A percentile compares a stretch with the other conserved stretches of the same genome.
Conservation (phyloP, 2,888 invertebrate genomes). For the Leucoma salicis region DNA sequence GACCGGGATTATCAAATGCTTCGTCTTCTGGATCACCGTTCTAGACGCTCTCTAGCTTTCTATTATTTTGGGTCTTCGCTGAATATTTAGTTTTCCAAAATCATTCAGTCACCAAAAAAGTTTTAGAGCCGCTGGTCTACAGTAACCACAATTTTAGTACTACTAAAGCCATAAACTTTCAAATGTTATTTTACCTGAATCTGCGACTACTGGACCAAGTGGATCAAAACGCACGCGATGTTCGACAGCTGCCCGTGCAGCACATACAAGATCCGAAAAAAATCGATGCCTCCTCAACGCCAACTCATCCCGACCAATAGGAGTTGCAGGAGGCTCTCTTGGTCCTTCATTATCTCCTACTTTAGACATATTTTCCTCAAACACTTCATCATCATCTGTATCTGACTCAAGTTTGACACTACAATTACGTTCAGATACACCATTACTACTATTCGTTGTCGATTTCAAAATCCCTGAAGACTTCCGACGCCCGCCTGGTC, state of each 20-base stretch:
- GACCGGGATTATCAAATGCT: no score
- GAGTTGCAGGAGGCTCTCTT: constrained; percentile 87
- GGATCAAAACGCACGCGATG: constrained; percentile 90
- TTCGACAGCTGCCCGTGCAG: constrained; percentile 87
- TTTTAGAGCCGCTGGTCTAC: no score
- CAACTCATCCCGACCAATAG: constrained; percentile 89
- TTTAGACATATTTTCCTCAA: constrained; percentile 69
- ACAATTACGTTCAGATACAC: constrained; percentile 48
- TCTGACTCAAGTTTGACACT: constrained; percentile 45
- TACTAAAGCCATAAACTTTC: no score
- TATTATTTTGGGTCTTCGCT: no score
- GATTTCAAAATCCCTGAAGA: constrained; percentile 75
- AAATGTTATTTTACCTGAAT: constrained; percentile 79
- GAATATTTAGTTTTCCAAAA: no score
- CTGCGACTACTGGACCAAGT: constrained; percentile 85
- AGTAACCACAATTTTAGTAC: no score
- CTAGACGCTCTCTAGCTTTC: no score
- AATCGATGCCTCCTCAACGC: constrained; percentile 89
- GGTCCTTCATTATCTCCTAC: constrained; percentile 75
- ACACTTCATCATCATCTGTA: constrained; percentile 84
- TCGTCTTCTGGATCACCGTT: no score
- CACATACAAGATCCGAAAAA: constrained; percentile 89
- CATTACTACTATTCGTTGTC: constrained; percentile 61
- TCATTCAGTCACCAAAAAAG: no score
- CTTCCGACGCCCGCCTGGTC: constrained; percentile 61